A percentile compares a stretch with the other conserved stretches of the same genome.
These are phyloP conservation scores for Poecilia picta DNA, from an alignment of 2,797 vertebrate genomes.

Conservation along the genomic window DNA sequence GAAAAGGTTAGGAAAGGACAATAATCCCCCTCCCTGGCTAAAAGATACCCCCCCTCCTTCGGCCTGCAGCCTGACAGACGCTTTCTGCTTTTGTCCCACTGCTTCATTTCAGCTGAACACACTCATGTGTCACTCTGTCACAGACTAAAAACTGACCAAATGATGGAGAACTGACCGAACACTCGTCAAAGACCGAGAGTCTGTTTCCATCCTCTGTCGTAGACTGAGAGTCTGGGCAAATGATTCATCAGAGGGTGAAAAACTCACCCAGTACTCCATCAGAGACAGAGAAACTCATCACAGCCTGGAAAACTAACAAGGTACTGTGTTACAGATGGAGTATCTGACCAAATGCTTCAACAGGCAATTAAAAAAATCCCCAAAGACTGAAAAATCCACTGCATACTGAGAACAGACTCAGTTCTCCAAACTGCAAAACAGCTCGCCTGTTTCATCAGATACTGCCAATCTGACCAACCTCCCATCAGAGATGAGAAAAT, in stretches of 20 bases:
- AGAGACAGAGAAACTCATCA: not conserved
- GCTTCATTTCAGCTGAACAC: constrained; percentile 20
- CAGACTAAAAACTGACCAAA: not conserved
- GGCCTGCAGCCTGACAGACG: constrained; percentile 40
- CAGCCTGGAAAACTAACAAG: not conserved
- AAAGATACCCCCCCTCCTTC: not conserved
- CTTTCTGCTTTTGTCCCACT: constrained; percentile 17
- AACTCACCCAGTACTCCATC: not conserved
- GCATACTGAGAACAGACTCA: not conserved
- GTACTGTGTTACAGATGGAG: not conserved
- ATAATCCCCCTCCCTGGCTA: constrained; percentile 58
- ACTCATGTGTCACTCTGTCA: constrained; percentile 7
- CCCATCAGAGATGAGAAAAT: not conserved
- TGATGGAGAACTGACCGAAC: not conserved
- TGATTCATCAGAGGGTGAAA: not conserved
- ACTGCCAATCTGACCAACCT: not conserved
- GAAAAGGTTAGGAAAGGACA: constrained; percentile 84
- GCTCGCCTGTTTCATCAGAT: not conserved
- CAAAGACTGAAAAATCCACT: not conserved
- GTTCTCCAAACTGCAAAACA: not conserved
- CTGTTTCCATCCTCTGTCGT: not conserved
- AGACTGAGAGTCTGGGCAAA: not conserved
- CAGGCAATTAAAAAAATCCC: not conserved
- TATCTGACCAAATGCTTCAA: not conserved
- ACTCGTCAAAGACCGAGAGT: not conserved